These are phyloP conservation scores for Clinocottus analis DNA, from an alignment of 2,113 vertebrate species.

Conservation along the genomic window DNA sequence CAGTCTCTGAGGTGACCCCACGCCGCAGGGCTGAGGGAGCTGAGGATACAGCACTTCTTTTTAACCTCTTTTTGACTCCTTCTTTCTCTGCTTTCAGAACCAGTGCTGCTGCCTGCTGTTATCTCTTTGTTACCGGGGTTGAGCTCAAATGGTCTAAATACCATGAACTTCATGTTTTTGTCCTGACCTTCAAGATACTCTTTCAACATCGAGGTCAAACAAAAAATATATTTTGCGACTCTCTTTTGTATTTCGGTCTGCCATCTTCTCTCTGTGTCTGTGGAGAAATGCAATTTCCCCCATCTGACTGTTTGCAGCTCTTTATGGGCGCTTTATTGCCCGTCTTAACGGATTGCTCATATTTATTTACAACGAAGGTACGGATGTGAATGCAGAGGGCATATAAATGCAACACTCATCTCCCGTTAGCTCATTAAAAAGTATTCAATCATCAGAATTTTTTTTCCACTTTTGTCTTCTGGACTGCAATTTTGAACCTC, in stretches of 20 bases:
- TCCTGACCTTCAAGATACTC: conserved; percentile 45
- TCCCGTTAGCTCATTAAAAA: conserved; percentile 74
- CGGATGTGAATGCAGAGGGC: conserved; percentile 69
- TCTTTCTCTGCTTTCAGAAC: conserved; percentile 55
- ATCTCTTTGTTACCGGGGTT: conserved; percentile 38
- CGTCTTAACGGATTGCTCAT: conserved; percentile 78
- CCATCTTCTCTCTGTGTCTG: conserved; percentile 6
- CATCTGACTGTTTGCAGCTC: conserved; percentile 58
- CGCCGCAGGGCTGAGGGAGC: conserved; percentile 80
- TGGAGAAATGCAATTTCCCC: conserved; percentile 62
- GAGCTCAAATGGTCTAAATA: conserved; percentile 59
- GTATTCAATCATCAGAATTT: conserved; percentile 45
- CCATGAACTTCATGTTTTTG: conserved; percentile 59
- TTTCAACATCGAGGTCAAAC: conserved; percentile 46
- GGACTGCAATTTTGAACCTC: conserved; percentile 50
- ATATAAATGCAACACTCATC: conserved; percentile 68
- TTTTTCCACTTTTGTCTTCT: conserved; percentile 52
- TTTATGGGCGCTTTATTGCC: conserved; percentile 71
- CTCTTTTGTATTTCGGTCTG: conserved; percentile 49
- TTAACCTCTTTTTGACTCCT: conserved; percentile 71
- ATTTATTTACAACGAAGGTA: conserved; percentile 76
- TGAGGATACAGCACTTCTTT: conserved; percentile 74
- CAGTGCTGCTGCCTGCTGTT: conserved; percentile 49
- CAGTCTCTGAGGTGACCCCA: conserved; percentile 83
- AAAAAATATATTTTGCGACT: conserved; percentile 28